phyloP scores from a whole-genome alignment of 2,113 vertebrate species.

The Bos indicus region DNA sequence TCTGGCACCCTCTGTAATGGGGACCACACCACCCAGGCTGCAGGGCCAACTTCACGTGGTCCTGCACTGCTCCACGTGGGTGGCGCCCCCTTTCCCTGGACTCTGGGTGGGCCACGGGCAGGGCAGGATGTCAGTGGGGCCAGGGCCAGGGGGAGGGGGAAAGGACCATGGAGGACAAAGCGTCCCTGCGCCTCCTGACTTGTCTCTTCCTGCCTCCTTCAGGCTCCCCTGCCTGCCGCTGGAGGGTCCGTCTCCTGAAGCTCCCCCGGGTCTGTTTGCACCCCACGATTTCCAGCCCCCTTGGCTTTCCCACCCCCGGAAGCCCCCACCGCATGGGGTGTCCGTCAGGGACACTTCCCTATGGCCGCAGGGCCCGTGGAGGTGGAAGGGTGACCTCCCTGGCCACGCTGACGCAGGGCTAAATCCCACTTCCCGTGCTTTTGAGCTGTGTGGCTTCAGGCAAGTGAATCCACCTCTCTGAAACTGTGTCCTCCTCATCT shows the following conservation, averaged over 20 bases:
- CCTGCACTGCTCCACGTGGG: background rate
- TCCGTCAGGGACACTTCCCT: background rate
- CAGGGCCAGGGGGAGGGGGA: background rate
- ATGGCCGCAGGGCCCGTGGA: background rate
- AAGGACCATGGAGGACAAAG: background rate
- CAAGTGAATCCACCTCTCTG: background rate
- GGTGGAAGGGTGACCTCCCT: background rate
- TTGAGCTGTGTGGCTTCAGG: background rate
- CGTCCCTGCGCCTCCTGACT: fast-evolving
- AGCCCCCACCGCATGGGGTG: fast-evolving
- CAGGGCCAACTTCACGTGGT: fast-evolving
- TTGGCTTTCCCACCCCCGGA: background rate
- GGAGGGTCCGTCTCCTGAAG: background rate
- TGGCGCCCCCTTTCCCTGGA: no score
- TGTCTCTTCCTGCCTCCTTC: background rate
- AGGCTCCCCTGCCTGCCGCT: background rate
- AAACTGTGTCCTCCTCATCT: background rate
- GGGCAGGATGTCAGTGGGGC: background rate
- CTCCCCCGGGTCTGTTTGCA: background rate
- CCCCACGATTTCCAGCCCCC: background rate
- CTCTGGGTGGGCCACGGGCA: background rate
- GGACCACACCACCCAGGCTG: background rate
- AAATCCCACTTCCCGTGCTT: background rate
- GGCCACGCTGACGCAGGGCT: background rate
- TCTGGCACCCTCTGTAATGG: background rate